Conservation (phyloP, 30 jellyfish, hydroid and myxozoan species). For the Catostylus mosaicus region DNA sequence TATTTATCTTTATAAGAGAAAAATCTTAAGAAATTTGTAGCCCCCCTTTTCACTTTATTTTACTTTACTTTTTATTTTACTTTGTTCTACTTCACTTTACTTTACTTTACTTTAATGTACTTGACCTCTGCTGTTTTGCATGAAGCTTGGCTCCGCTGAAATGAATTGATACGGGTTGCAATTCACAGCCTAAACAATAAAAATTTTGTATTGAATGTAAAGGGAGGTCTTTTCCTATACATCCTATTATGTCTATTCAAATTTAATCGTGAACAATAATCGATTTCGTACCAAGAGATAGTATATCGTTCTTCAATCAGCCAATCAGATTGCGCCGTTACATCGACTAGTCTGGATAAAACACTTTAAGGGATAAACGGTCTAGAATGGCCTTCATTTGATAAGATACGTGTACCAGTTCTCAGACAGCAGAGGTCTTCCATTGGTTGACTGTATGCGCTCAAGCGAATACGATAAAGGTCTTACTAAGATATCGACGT, state of each 20-base stretch:
- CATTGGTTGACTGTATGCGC: neutral
- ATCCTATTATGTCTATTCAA: conserved; percentile 40
- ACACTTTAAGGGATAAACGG: neutral
- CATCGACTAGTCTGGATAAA: neutral
- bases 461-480: conserved; percentile 6
- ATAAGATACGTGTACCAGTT: conserved; percentile 18
- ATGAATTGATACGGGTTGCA: conserved; percentile 65
- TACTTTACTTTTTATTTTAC: no score
- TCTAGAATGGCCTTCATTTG: neutral
- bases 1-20: no score
- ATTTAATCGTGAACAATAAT: conserved; percentile 12
- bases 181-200: conserved; percentile 48
- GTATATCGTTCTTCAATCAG: conserved; percentile 29
- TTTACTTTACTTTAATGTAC: neutral
- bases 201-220: conserved; percentile 18
- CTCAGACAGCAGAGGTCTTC: conserved; percentile 20
- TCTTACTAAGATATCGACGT: neutral
- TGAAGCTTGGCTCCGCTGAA: conserved; percentile 43
- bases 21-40: no score
- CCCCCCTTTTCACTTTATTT: no score
- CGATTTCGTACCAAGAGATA: conserved; percentile 21
- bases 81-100: neutral
- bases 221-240: conserved; percentile 54
- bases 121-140: conserved; percentile 5
- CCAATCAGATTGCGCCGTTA: conserved; percentile 56